These are phyloP conservation scores for Lateolabrax maculatus DNA, from an alignment of 2,797 vertebrate genomes.

Conservation along the genomic window DNA sequence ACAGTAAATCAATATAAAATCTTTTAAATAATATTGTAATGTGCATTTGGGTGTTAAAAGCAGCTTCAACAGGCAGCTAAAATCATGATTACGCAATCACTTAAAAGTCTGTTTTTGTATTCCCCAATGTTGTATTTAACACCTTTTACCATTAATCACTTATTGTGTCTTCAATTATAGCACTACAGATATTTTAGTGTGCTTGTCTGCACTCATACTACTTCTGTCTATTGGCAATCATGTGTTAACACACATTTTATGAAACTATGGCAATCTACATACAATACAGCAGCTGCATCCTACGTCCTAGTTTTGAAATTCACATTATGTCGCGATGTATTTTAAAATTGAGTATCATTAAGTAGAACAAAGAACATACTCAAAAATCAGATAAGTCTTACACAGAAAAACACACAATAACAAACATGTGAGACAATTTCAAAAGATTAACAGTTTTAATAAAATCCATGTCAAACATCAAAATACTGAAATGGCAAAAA, in stretches of 20 bases:
- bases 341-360: not conserved
- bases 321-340: not conserved
- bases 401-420: conserved; percentile 23
- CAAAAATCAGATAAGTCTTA: not conserved
- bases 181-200: not conserved
- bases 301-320: not conserved
- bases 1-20: not conserved
- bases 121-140: not conserved
- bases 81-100: not conserved
- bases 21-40: not conserved
- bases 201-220: not conserved
- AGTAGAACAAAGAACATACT: not conserved
- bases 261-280: not conserved
- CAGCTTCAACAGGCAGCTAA: not conserved
- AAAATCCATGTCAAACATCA: conserved; percentile 89
- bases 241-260: not conserved
- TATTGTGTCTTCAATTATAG: not conserved
- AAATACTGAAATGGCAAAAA: conserved; percentile 89
- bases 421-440: conserved; percentile 40
- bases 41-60: not conserved
- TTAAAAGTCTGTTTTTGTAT: not conserved
- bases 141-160: not conserved
- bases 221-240: not conserved
- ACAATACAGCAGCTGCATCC: not conserved
- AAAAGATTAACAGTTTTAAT: conserved; percentile 87